These are phyloP conservation scores for Amyelois transitella DNA, from an alignment of 1,140 invertebrate genomes.

Conservation along the genomic window DNA sequence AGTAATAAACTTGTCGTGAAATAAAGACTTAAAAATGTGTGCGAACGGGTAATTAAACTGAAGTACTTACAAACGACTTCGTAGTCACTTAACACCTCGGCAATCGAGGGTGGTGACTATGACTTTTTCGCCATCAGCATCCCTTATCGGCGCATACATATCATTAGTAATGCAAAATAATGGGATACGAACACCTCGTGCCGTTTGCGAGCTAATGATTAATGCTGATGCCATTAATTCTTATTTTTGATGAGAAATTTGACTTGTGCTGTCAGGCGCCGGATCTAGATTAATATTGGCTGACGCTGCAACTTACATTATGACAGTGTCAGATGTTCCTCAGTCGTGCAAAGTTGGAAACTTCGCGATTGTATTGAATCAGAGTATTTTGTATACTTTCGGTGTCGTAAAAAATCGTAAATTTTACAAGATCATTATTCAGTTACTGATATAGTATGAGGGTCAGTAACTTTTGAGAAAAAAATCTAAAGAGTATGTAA, in stretches of 20 bases:
- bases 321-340: conserved; percentile 42
- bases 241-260: conserved; percentile 75
- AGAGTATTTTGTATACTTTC: neutral
- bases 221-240: conserved; percentile 72
- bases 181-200: conserved; percentile 72
- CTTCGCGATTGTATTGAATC: neutral
- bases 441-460: neutral
- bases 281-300: conserved; percentile 71
- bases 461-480: neutral
- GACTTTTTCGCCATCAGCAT: conserved; percentile 51
- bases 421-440: neutral
- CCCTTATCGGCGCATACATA: conserved; percentile 68
- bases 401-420: neutral
- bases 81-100: conserved; percentile 15
- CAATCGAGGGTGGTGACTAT: conserved; percentile 50
- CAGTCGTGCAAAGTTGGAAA: neutral
- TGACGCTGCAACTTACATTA: conserved; percentile 67
- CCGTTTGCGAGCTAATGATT: conserved; percentile 71
- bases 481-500: too few species aligned
- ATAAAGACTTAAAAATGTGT: neutral
- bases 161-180: conserved; percentile 75
- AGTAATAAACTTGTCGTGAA: neutral
- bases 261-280: conserved; percentile 70
- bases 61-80: neutral
- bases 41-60: neutral